phyloP scores from a whole-genome alignment of 1,140 invertebrate species.

The Periplaneta americana region DNA sequence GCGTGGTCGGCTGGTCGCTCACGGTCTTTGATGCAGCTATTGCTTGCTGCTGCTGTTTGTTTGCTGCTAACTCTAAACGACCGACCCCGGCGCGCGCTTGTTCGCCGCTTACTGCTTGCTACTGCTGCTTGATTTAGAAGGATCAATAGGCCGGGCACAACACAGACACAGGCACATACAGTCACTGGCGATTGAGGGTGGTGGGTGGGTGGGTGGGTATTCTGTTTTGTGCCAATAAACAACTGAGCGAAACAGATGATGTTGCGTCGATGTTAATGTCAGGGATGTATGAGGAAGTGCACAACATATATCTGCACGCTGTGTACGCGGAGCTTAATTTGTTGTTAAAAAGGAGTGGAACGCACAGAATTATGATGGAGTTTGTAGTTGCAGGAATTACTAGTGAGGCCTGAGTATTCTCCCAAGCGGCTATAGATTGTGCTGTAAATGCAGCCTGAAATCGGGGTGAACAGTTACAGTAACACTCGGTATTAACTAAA shows the following conservation, averaged over 20 bases:
- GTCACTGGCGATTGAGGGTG: not conserved
- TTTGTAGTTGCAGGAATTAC: too few relatives aligned
- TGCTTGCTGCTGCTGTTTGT: conserved; percentile 3
- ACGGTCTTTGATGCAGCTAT: conserved; percentile 4
- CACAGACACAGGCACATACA: not conserved
- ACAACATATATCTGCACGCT: too few relatives aligned
- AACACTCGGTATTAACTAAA: too few relatives aligned
- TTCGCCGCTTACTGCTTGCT: not conserved
- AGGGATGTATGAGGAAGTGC: not conserved
- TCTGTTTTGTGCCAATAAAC: too few relatives aligned
- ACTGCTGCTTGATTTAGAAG: conserved; percentile 5
- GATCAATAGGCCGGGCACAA: conserved; percentile 6
- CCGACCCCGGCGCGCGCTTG: not conserved
- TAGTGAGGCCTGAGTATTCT: too few relatives aligned
- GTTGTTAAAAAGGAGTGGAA: too few relatives aligned
- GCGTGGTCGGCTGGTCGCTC: not conserved
- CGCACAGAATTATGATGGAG: too few relatives aligned
- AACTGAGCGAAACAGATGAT: not conserved
- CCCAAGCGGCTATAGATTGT: too few relatives aligned
- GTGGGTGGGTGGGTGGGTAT: not conserved
- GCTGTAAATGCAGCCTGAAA: too few relatives aligned
- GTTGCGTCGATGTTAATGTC: not conserved
- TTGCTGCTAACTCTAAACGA: not conserved
- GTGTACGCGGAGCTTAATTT: too few relatives aligned
- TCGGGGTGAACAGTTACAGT: too few relatives aligned